Evolutionary conservation across 2,888 invertebrate species (phyloP).

Genomic region (Cataglyphis rosenhaueri): DNA sequence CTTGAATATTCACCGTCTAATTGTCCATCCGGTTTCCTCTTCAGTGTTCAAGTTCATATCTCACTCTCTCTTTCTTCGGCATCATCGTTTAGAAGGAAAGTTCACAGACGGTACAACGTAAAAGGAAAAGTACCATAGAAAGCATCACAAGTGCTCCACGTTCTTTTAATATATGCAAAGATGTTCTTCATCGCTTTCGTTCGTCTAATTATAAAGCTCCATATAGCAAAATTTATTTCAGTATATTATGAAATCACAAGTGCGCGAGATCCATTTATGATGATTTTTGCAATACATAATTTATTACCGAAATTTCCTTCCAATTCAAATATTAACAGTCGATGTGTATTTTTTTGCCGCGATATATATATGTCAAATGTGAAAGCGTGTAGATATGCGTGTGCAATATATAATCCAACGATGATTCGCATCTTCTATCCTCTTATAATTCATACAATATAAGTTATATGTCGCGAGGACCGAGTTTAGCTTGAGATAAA

Average conservation of each 20-base stretch:
- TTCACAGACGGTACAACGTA: slow-evolving; percentile 22
- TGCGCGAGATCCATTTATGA: not conserved
- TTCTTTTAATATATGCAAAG: slow-evolving; percentile 45
- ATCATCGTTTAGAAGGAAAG: slow-evolving; percentile 56
- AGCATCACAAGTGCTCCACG: slow-evolving; percentile 44
- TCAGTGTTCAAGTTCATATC: not conserved
- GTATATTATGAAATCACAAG: not conserved
- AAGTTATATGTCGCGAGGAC: not conserved
- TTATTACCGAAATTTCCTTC: not conserved
- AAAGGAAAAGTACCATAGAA: slow-evolving; percentile 63
- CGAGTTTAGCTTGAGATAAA: not conserved
- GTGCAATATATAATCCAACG: not conserved
- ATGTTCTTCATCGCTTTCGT: not conserved
- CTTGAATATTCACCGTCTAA: not conserved
- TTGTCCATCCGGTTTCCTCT: slow-evolving; percentile 4
- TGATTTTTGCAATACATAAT: not conserved
- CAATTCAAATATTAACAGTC: not conserved
- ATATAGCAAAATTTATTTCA: not conserved
- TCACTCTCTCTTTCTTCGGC: slow-evolving; percentile 40
- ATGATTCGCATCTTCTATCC: slow-evolving; percentile 17
- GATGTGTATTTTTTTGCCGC: not conserved
- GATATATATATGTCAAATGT: slow-evolving; percentile 5
- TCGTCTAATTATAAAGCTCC: not conserved
- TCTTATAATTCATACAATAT: not conserved
- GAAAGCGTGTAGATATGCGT: slow-evolving; percentile 13